phyloP scores from a whole-genome alignment of 1,140 invertebrate species.

The Eurosta solidaginis region DNA sequence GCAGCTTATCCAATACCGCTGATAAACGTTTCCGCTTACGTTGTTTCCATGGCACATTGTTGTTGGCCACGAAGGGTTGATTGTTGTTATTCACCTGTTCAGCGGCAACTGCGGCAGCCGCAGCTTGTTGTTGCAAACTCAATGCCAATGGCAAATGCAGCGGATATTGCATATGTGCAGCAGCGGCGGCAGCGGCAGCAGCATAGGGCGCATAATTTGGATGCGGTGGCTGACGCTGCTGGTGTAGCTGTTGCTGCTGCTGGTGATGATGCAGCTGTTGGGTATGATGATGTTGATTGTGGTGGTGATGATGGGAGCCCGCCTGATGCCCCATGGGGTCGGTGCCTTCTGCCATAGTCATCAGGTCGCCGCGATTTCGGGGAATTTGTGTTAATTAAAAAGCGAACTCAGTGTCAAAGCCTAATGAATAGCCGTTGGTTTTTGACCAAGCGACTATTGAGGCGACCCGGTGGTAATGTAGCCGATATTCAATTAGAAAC shows the following conservation, averaged over 20 bases:
- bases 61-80: conserved; percentile 48
- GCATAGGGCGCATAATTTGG: conserved; percentile 45
- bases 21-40: conserved; percentile 76
- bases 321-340: conserved; percentile 60
- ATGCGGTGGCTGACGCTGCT: conserved; percentile 34
- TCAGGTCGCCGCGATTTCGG: conserved; percentile 55
- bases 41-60: conserved; percentile 65
- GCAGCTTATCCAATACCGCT: conserved; percentile 75
- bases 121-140: conserved; percentile 47
- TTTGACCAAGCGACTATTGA: too few species aligned
- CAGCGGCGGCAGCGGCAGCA: conserved; percentile 42
- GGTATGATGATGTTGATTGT: conserved; percentile 44
- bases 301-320: conserved; percentile 51
- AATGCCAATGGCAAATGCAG: conserved; percentile 41
- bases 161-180: conserved; percentile 45
- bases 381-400: conserved; percentile 16
- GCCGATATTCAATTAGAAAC: not conserved
- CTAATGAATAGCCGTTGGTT: not conserved
- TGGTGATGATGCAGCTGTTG: conserved; percentile 33
- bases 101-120: conserved; percentile 46
- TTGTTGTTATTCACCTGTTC: conserved; percentile 38
- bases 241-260: conserved; percentile 44
- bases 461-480: not conserved
- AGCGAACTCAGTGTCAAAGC: not conserved
- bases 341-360: conserved; percentile 61